Conservation (phyloP, 1,140 invertebrate genomes). For the Drosophila punjabiensis region DNA sequence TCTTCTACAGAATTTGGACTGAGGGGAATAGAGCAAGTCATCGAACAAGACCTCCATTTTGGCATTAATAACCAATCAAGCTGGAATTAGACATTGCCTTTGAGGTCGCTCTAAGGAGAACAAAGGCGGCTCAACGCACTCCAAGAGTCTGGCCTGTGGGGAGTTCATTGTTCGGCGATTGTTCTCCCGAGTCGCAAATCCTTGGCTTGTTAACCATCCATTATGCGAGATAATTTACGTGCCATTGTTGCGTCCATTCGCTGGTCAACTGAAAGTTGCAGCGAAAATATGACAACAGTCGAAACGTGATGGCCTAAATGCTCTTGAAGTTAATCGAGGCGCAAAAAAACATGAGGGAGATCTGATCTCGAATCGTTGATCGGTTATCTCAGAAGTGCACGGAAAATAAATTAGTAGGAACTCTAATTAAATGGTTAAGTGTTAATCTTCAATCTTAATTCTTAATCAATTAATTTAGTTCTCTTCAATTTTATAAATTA, state of each 20-base stretch:
- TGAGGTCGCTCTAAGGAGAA: slow-evolving; percentile 30
- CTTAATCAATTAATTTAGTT: neutral
- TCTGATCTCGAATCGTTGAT: slow-evolving; percentile 29
- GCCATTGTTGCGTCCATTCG: slow-evolving; percentile 60
- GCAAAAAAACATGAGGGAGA: slow-evolving; percentile 22
- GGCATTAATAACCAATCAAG: slow-evolving; percentile 58
- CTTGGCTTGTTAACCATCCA: slow-evolving; percentile 52
- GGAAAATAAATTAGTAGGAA: neutral
- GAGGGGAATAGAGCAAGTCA: slow-evolving; percentile 55
- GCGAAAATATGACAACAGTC: slow-evolving; percentile 32
- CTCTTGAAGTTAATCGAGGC: slow-evolving; percentile 3
- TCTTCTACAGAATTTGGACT: slow-evolving; percentile 27
- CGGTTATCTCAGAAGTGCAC: slow-evolving; percentile 12
- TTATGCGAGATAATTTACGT: slow-evolving; percentile 72
- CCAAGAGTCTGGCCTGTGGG: slow-evolving; percentile 12
- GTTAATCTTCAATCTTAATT: neutral
- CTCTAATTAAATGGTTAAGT: neutral
- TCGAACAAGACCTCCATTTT: slow-evolving; percentile 28
- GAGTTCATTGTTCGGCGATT: slow-evolving; percentile 46
- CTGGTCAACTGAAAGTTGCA: slow-evolving; percentile 52
- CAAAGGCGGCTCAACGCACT: slow-evolving; percentile 45
- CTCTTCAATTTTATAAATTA: neutral
- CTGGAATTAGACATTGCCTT: slow-evolving; percentile 31
- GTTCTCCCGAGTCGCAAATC: slow-evolving; percentile 59
- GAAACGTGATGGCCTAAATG: slow-evolving; percentile 77